Conservation (phyloP, 2,888 invertebrate species). For the Coleophora flavipennella region DNA sequence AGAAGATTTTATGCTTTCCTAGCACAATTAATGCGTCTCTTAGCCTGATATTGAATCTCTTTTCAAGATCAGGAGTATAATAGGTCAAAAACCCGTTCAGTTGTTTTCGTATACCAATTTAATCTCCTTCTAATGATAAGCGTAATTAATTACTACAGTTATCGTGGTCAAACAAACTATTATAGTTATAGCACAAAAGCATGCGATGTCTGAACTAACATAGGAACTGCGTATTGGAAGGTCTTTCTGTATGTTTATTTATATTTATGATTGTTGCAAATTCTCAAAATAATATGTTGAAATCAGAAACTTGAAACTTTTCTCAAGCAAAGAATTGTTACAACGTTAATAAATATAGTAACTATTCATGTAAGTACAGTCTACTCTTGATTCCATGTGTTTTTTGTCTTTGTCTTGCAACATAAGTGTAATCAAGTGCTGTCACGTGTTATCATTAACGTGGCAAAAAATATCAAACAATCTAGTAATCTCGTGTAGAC, state of each 20-base stretch:
- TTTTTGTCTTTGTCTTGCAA: not conserved
- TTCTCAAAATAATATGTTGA: no score
- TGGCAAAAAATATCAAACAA: slow-evolving; percentile 29
- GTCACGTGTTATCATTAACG: not conserved
- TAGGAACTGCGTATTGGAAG: no score
- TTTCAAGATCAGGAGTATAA: no score
- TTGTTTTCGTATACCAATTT: no score
- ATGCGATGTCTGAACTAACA: slow-evolving; percentile 8
- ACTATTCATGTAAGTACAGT: slow-evolving; percentile 11
- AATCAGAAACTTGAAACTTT: no score
- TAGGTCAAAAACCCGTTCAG: no score
- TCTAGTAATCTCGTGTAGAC: slow-evolving; percentile 40
- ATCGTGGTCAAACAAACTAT: slow-evolving; percentile 2
- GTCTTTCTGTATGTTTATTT: no score
- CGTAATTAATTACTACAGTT: slow-evolving; percentile 1
- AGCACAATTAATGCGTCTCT: no score
- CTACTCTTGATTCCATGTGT: not conserved
- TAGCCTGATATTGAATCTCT: no score
- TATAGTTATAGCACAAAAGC: slow-evolving; percentile 3
- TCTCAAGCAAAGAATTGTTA: slow-evolving; percentile 4
- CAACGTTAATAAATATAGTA: slow-evolving; percentile 6
- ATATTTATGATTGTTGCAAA: no score
- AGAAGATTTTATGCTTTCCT: not conserved
- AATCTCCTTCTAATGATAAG: no score
- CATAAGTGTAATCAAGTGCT: not conserved